phyloP scores from a whole-genome alignment of 2,113 vertebrate genomes.

The Chlorocebus sabaeus region DNA sequence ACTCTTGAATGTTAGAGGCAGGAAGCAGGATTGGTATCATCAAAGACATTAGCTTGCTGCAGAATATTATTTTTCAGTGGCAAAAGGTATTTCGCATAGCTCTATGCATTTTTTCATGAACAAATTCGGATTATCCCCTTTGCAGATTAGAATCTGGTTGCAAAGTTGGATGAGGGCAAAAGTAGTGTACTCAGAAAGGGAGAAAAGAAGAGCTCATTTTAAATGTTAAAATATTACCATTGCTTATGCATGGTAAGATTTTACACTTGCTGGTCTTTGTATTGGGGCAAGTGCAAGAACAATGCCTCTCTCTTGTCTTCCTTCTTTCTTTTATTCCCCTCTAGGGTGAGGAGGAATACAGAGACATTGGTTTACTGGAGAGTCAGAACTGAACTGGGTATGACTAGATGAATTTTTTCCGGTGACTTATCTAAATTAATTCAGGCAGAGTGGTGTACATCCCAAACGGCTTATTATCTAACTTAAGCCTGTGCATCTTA shows the following conservation, averaged over 20 bases:
- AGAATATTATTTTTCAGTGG: not conserved
- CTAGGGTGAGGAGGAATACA: not conserved
- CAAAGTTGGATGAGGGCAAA: not conserved
- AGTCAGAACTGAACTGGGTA: not conserved
- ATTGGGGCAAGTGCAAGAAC: not conserved
- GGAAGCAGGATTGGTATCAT: not conserved
- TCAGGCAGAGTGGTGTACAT: not conserved
- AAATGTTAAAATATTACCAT: not conserved
- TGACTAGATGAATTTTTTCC: not conserved
- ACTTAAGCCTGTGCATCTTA: not conserved
- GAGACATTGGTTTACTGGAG: not conserved
- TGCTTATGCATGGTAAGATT: not conserved
- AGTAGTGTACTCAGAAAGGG: not conserved
- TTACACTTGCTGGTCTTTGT: not conserved
- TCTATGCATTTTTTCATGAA: conserved; percentile 9
- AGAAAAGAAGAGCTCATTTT: not conserved
- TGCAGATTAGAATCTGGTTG: not conserved
- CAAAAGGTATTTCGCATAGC: not conserved
- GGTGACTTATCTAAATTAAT: conserved; percentile 9
- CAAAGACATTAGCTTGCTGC: not conserved
- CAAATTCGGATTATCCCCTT: not conserved
- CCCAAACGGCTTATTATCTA: not conserved
- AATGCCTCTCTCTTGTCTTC: not conserved
- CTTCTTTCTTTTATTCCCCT: not conserved
- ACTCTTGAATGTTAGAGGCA: not conserved